Percentiles rank a stretch among this genome's conserved stretches.
These are phyloP conservation scores for Calephelis perditalis DNA, from an alignment of 2,888 invertebrate genomes.

Conservation along the genomic window DNA sequence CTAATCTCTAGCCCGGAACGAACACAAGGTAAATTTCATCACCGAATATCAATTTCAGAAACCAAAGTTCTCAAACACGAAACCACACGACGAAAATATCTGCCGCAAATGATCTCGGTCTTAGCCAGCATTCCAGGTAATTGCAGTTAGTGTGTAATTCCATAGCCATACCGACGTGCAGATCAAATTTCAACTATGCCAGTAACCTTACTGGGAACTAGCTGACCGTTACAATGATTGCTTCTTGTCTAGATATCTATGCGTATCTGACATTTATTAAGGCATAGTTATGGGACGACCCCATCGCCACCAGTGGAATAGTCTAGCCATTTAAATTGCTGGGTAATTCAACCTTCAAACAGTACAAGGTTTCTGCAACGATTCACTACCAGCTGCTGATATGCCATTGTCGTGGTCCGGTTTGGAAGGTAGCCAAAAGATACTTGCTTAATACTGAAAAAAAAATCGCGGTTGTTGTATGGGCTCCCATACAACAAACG, in stretches of 20 bases:
- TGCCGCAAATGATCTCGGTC: constrained; percentile 7
- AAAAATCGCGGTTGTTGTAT: too few relatives aligned
- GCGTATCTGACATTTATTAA: neutral
- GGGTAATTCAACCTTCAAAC: too few relatives aligned
- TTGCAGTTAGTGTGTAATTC: constrained; percentile 13
- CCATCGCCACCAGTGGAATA: too few relatives aligned
- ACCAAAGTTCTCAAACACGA: neutral
- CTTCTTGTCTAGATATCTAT: neutral
- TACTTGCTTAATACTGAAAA: too few relatives aligned
- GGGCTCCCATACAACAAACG: too few relatives aligned
- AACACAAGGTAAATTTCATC: neutral
- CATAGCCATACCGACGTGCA: constrained; percentile 7
- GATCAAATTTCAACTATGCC: constrained; percentile 12
- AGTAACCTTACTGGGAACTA: constrained; percentile 11
- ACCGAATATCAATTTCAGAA: constrained; percentile 5
- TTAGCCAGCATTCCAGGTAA: constrained; percentile 13
- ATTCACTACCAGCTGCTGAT: too few relatives aligned
- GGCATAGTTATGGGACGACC: too few relatives aligned
- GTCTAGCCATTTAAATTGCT: too few relatives aligned
- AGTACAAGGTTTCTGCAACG: too few relatives aligned
- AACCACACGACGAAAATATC: constrained; percentile 6
- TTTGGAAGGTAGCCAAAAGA: too few relatives aligned
- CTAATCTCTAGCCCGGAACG: neutral
- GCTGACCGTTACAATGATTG: constrained; percentile 5
- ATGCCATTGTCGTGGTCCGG: too few relatives aligned